Conservation (phyloP, 2,797 vertebrate genomes). For the Lepus oiostolus region DNA sequence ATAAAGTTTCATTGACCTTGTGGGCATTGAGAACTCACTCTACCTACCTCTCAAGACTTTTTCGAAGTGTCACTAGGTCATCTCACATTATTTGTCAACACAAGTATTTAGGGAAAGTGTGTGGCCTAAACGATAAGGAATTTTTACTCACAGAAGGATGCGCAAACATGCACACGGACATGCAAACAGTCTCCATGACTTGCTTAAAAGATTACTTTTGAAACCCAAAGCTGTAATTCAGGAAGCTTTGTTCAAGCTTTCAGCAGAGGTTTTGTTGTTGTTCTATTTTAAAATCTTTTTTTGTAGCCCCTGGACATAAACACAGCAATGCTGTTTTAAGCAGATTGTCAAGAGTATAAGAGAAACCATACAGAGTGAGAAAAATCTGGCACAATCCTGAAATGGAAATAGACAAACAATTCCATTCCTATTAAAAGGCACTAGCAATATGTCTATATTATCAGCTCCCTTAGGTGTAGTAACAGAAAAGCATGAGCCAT, state of each 20-base stretch:
- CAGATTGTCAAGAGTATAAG: neutral
- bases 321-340: constrained; percentile 16
- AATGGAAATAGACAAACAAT: constrained; percentile 31
- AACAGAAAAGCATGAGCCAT: neutral
- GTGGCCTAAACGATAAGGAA: neutral
- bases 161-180: neutral
- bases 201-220: neutral
- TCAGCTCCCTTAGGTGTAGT: neutral
- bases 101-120: too few species aligned
- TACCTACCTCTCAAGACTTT: neutral
- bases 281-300: constrained; percentile 53
- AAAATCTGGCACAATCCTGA: constrained; percentile 20
- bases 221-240: constrained; percentile 15
- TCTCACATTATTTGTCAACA: neutral
- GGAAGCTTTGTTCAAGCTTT: constrained; percentile 1
- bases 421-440: neutral
- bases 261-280: neutral
- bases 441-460: neutral
- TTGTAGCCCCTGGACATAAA: constrained; percentile 8
- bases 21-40: neutral
- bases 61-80: neutral
- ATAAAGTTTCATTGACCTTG: neutral
- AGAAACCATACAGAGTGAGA: neutral
- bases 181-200: neutral
- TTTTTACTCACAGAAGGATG: neutral